phyloP scores from a whole-genome alignment of 2,888 invertebrate species.

The Urechis unicinctus region DNA sequence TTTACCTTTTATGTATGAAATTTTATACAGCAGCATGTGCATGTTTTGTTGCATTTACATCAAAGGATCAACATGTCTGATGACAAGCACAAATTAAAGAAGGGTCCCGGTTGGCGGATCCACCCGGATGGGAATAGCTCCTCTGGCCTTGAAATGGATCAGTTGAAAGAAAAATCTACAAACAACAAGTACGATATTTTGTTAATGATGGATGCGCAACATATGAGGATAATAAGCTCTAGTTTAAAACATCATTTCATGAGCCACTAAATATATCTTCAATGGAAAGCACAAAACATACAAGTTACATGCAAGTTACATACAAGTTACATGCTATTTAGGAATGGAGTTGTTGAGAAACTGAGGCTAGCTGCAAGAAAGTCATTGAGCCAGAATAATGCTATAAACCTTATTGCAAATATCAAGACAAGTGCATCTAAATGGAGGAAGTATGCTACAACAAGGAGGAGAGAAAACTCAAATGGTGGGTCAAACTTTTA shows the following conservation, averaged over 20 bases:
- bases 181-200: too few species aligned
- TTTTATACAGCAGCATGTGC: too few species aligned
- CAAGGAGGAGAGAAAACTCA: constrained; percentile 22
- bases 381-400: constrained; percentile 12
- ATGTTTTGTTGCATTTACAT: too few species aligned
- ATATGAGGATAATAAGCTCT: too few species aligned
- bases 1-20: too few species aligned
- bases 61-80: background rate
- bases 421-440: constrained; percentile 26
- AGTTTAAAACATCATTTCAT: too few species aligned
- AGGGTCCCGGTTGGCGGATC: background rate
- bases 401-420: constrained; percentile 27
- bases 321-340: too few species aligned
- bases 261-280: too few species aligned
- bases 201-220: too few species aligned
- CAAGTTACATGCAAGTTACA: too few species aligned
- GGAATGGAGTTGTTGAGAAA: too few species aligned
- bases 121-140: background rate
- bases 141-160: background rate
- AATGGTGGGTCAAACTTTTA: constrained; percentile 20
- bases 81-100: background rate
- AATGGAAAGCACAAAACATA: too few species aligned
- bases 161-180: background rate
- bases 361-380: background rate
- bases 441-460: constrained; percentile 31